Base-by-base conservation (phyloP, 2,113 vertebrate species). In the Oryzias curvinotus region DNA sequence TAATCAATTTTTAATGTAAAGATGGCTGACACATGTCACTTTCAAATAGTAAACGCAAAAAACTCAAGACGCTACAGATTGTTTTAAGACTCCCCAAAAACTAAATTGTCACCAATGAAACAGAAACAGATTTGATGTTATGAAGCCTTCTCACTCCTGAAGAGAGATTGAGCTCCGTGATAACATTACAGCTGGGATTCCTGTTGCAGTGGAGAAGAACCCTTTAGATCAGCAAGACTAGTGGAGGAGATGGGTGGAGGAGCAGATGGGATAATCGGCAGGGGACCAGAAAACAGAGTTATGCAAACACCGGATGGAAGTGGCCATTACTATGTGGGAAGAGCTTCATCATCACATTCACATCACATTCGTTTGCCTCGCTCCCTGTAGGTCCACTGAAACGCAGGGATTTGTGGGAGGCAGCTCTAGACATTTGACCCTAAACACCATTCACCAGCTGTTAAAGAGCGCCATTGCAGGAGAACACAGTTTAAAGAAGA, bases 221-320 rank as follows among this genome's bases (percentile, higher is more conserved):
- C 61, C 48, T 59, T 70, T 65, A 64, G 62, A 68, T 71, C 23
- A 78, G 67, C n/a, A 18, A 48, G 19, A n/a, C 46, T 61, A 47
- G 56, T 63, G 53, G 41, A 63, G 19, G 61, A 62, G 49, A 62
- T 55, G 55, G 67, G 41, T 48, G 49, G 57, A 59, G 51, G 68
- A 55, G 60, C 30, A 23, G 16, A 56, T 1, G 45, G 26, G 41
- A 59, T 49, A 65, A 67, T 41, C 25, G 52, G 45, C 46, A 48
- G 72, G 53, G 43, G 65, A 57, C 70, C 63, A 77, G 57, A 21
- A 59, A 65, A 36, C 25, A 36, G 19, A 19, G 65, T 83, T 82
- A 78, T 25, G 17, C 71, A 85, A 86, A 80, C 65, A 75, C 69
- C 10, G 36, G 36, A 12, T 36, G 77, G 76, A 75, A 82, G 80